Conservation (phyloP, 2,888 invertebrate genomes). For the Sesamia inferens region DNA sequence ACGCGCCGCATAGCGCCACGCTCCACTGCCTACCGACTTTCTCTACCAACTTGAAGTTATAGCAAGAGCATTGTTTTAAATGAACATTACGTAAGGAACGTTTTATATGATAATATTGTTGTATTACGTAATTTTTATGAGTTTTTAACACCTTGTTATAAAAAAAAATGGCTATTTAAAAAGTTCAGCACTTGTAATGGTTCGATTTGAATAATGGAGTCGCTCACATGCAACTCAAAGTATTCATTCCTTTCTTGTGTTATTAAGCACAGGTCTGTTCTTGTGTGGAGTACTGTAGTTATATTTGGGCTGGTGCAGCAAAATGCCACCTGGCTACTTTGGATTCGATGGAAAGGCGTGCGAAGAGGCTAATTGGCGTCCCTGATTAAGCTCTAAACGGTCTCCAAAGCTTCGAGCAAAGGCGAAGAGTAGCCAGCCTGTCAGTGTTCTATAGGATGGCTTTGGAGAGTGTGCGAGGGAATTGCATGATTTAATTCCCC, state of each 20-base stretch:
- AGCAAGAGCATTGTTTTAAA: conserved; percentile 31
- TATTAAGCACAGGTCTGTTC: not conserved
- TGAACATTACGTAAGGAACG: conserved; percentile 3
- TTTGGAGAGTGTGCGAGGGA: too few species aligned
- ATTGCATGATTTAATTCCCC: too few species aligned
- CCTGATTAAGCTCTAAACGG: too few species aligned
- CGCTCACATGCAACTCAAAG: not conserved
- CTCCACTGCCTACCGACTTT: conserved; percentile 32
- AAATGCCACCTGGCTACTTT: too few species aligned
- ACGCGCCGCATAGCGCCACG: conserved; percentile 25
- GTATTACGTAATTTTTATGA: conserved; percentile 5
- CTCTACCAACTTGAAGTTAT: conserved; percentile 23
- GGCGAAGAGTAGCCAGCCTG: too few species aligned
- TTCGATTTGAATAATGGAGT: not conserved
- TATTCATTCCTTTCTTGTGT: not conserved
- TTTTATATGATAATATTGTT: conserved; percentile 1
- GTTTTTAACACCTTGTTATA: conserved; percentile 5
- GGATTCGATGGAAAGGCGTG: too few species aligned
- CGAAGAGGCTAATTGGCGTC: too few species aligned
- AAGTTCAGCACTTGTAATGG: not conserved
- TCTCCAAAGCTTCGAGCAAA: too few species aligned
- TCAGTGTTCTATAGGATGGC: too few species aligned
- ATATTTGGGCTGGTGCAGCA: too few species aligned
- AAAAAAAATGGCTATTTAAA: not conserved
- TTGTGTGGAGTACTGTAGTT: too few species aligned